Base-by-base conservation (phyloP, 2,888 invertebrate species). In the Trachelus troglodyta region DNA sequence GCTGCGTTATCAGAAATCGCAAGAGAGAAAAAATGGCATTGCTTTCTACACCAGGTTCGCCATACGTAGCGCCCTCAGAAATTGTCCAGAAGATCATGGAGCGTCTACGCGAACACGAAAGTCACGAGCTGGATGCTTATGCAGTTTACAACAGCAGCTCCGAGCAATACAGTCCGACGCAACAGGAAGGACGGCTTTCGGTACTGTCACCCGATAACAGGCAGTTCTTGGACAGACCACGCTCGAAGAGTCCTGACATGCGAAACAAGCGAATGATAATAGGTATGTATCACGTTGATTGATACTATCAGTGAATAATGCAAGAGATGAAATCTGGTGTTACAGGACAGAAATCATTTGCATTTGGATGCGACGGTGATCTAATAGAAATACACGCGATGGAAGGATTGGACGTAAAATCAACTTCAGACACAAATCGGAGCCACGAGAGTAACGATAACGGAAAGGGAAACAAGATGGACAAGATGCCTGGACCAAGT, bases 41-140 rank as follows among this genome's bases (percentile, higher is more conserved):
- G 40, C 40, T 56, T 56, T 56, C 23, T 56, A 56, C 40, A 56
- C 40, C 40, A 95, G 96, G 95, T 91, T 95, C 95, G 92, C 95
- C 95, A 80, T 95, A 95, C 93, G 94, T 95, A 93, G 95, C 95
- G 91, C 96, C 96, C 81, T 96, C 96, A 88, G 94, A 94, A 91
- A 96, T 96, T 92, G 96, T 96, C 90, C 95, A 95, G 91, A 96
- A 96, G 91, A 96, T 96, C 86, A 95, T 96, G 94, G 94, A 96
- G 84, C 94, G 95, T 34, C 83, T 91, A 40, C 90, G 91, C 11
- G 91, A 91, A 73, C 88, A 91, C 79, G 91, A 91, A 73, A 89
- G 84, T 80, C 90, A 91, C 73, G 91, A 91, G 77, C 74, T 84
- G 69, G 91, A 91, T 73, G 81, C 86, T 15, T 88, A 85, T 76